These are phyloP conservation scores for Pantelozetes paolii DNA, from an alignment of 2,888 invertebrate species.

Conservation along the genomic window DNA sequence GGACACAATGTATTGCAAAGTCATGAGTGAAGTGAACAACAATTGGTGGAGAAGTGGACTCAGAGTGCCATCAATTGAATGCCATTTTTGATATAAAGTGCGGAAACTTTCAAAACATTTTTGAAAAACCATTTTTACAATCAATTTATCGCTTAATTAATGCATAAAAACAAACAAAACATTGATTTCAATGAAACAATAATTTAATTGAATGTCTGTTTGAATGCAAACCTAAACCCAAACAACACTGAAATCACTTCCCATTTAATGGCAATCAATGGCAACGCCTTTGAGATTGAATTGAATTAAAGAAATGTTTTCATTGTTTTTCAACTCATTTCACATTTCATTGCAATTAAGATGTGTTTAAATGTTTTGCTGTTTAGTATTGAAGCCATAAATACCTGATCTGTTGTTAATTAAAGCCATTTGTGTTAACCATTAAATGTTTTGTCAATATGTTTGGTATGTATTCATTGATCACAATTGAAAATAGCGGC, in stretches of 20 bases:
- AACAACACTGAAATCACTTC: background rate
- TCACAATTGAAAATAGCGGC: conserved; percentile 30
- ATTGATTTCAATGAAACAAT: too few relatives aligned
- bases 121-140: too few relatives aligned
- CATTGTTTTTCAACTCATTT: background rate
- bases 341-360: background rate
- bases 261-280: background rate
- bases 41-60: too few relatives aligned
- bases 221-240: background rate
- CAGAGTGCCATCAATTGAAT: too few relatives aligned
- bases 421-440: conserved; percentile 5
- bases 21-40: too few relatives aligned
- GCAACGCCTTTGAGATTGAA: conserved; percentile 8
- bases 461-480: background rate
- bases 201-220: background rate
- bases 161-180: too few relatives aligned
- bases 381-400: background rate
- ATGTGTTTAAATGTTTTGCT: background rate
- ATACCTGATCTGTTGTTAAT: conserved; percentile 21
- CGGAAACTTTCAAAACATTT: too few relatives aligned
- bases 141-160: too few relatives aligned
- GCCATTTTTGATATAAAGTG: too few relatives aligned
- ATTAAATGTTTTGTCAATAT: background rate
- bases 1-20: background rate
- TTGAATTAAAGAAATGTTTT: background rate